Evolutionary conservation across 2,797 vertebrate genomes (phyloP), one percentile per base, ranked within the genome.

Genomic region (Kryptolebias ocellatus): DNA sequence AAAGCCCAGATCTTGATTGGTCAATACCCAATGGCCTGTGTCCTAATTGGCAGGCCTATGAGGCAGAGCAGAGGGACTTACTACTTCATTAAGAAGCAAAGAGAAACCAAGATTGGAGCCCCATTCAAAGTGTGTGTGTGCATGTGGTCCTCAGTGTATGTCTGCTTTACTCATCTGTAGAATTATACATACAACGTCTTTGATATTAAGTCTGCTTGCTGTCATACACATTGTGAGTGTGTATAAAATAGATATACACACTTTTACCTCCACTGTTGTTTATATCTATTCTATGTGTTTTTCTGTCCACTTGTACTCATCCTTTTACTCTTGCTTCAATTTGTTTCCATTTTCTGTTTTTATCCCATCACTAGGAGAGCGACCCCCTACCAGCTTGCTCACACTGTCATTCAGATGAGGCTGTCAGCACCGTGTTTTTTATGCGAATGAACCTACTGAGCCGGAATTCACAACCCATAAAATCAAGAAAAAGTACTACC

Each of bases 81-180:
- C 83, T 82, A 86, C 82, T 88, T 91, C 84, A 92, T 91, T 85
- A 89, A 56, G 72, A 85, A 63, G 64, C 60, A 72, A 42, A 66
- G 44, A 76, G 64, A 78, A 85, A 79, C 79, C 75, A 83, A 81
- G 63, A 78, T 66, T 79, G 68, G 61, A 53, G 50, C 53, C 34
- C 49, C 49, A 67, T 56, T 71, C 66, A 46, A 54, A 50, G 51
- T 47, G 24, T 64, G 51, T 53, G 14, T n/a, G 42, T 27, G 61
- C 4, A 34, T 60, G 58, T 68, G 51, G 61, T 49, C 18, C 5
- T 31, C 44, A 12, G 16, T 74, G 37, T 3, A 39, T 10, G 55
- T 31, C 31, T 50, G 68, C 56, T 73, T 68, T 66, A 42, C 74
- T 83, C 57, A 72, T 83, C 47, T 71, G 73, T 51, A 39, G 10